Conservation (phyloP, 2,113 vertebrate species). For the Chloebia gouldiae region DNA sequence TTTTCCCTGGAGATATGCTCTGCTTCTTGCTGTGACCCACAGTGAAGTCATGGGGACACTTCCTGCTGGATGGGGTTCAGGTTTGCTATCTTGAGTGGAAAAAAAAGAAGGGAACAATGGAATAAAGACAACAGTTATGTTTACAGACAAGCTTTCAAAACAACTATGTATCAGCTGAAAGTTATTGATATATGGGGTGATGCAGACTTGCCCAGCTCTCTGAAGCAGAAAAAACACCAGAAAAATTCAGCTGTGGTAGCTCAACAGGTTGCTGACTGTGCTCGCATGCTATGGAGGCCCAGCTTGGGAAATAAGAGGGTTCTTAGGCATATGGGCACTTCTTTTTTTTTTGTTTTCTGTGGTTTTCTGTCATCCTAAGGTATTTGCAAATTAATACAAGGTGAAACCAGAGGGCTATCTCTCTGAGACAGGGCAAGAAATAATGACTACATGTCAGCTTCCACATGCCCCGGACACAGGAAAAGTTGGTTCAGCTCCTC, state of each 20-base stretch:
- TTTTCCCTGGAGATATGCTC: background rate
- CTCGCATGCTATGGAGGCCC: fast-evolving
- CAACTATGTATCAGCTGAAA: background rate
- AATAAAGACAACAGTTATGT: background rate
- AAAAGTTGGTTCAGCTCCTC: background rate
- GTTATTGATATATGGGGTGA: background rate
- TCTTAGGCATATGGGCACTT: background rate
- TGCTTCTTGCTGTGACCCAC: background rate
- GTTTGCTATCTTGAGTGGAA: background rate
- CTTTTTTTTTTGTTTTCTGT: background rate
- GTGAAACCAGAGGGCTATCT: background rate
- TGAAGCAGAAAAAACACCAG: background rate
- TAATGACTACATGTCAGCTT: background rate
- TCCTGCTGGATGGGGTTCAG: background rate
- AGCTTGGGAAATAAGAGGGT: background rate
- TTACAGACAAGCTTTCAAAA: background rate
- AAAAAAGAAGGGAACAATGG: background rate
- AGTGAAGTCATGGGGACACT: background rate
- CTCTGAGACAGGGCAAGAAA: background rate
- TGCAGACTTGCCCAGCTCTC: background rate
- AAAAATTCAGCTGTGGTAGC: background rate
- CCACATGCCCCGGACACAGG: fast-evolving
- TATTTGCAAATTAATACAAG: background rate
- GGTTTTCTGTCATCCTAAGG: background rate
- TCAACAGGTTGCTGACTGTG: background rate